Percentiles rank a stretch among this genome's conserved stretches.
These are phyloP conservation scores for Bubo bubo DNA, from an alignment of 2,113 vertebrate species.

Conservation along the genomic window DNA sequence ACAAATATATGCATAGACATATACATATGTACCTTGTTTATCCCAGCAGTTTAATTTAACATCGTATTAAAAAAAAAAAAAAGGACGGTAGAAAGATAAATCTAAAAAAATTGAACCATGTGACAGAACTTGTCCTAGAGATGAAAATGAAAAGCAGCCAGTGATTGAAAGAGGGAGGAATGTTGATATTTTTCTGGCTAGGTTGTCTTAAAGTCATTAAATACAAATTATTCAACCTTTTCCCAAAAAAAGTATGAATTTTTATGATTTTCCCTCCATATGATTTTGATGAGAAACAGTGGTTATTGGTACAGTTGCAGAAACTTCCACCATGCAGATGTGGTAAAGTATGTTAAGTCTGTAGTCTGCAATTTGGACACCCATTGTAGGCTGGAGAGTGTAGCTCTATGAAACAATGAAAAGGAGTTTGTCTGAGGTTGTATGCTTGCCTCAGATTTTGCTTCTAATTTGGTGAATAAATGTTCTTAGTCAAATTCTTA, in stretches of 20 bases:
- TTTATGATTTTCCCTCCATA: not conserved
- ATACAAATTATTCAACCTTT: not conserved
- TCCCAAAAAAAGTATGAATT: not conserved
- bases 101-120: constrained; percentile 29
- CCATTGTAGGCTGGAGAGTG: not conserved
- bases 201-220: constrained; percentile 1
- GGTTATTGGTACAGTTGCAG: not conserved
- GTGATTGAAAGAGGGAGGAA: not conserved
- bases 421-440: not conserved
- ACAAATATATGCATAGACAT: not conserved
- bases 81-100: not conserved
- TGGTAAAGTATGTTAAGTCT: not conserved
- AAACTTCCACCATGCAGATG: not conserved
- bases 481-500: not conserved
- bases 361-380: not conserved
- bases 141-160: constrained; percentile 19
- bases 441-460: not conserved
- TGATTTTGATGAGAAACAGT: not conserved
- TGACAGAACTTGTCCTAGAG: constrained; percentile 22
- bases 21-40: not conserved
- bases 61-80: not conserved
- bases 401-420: not conserved
- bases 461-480: not conserved
- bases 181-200: not conserved
- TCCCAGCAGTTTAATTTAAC: not conserved